Evolutionary conservation across 2,888 invertebrate genomes (phyloP).

Genomic region (Campoplex capitator): DNA sequence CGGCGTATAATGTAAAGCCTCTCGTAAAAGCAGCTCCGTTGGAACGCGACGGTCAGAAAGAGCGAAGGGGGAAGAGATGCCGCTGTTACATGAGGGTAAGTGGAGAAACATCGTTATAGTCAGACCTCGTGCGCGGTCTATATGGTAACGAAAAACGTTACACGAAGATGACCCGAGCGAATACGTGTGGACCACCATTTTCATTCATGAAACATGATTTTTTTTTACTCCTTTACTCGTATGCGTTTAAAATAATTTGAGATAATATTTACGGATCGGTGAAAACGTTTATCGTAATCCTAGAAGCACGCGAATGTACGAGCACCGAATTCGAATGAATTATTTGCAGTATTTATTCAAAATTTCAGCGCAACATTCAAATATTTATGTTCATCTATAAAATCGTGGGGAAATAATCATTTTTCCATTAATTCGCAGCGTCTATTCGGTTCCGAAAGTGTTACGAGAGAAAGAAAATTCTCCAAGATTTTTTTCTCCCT

Average conservation of each 20-base stretch:
- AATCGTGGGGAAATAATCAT: background rate
- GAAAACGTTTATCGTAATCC: background rate
- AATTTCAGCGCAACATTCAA: too few species aligned
- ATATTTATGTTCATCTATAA: background rate
- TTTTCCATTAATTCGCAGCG: background rate
- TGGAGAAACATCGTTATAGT: slow-evolving; percentile 39
- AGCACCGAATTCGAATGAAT: too few species aligned
- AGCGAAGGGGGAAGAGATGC: background rate
- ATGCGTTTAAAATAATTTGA: background rate
- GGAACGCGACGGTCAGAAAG: background rate
- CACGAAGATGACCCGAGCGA: slow-evolving; percentile 70
- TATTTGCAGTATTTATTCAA: too few species aligned
- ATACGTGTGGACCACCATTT: slow-evolving; percentile 73
- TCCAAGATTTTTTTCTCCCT: background rate
- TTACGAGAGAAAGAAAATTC: background rate
- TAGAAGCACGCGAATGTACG: too few species aligned
- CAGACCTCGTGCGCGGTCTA: background rate
- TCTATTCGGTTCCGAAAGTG: background rate
- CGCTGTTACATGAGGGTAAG: background rate
- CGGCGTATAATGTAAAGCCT: slow-evolving; percentile 81
- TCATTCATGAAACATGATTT: background rate
- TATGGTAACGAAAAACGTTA: slow-evolving; percentile 28
- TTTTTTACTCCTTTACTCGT: slow-evolving; percentile 9
- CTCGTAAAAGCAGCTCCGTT: slow-evolving; percentile 78
- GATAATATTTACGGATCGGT: background rate